Conservation (phyloP, 1,140 invertebrate species). For the Polypedilum pembai region DNA sequence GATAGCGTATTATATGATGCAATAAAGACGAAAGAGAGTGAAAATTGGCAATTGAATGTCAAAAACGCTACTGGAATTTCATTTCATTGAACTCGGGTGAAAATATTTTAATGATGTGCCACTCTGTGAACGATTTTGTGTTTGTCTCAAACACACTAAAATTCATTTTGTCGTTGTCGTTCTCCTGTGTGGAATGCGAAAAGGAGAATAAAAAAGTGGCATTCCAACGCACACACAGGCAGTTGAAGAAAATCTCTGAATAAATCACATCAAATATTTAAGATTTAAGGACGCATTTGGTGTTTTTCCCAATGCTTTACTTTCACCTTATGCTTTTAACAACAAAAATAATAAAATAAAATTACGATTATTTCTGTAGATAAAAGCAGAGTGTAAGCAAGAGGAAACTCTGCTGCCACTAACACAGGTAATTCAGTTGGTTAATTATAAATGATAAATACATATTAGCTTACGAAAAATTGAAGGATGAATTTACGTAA, state of each 20-base stretch:
- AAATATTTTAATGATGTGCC: constrained; percentile 7
- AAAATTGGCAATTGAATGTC: constrained; percentile 17
- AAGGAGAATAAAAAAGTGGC: no score
- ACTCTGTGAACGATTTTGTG: not conserved
- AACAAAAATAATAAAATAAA: not conserved
- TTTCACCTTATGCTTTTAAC: not conserved
- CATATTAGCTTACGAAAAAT: not conserved
- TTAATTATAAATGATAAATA: constrained; percentile 9
- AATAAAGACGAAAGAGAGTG: not conserved
- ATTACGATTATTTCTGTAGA: not conserved
- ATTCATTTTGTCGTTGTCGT: no score
- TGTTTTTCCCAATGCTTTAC: constrained; percentile 14
- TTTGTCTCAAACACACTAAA: no score
- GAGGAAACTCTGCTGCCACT: not conserved
- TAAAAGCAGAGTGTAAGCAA: not conserved
- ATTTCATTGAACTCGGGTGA: not conserved
- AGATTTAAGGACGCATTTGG: not conserved
- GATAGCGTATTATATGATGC: not conserved
- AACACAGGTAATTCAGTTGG: not conserved
- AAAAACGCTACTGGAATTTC: constrained; percentile 11
- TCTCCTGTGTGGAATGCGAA: no score
- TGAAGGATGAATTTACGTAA: no score
- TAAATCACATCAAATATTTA: constrained; percentile 27
- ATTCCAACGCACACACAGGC: no score
- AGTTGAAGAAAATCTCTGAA: not conserved